Conservation (phyloP, 2,797 vertebrate species). For the Mormyrus proboscirostris region DNA sequence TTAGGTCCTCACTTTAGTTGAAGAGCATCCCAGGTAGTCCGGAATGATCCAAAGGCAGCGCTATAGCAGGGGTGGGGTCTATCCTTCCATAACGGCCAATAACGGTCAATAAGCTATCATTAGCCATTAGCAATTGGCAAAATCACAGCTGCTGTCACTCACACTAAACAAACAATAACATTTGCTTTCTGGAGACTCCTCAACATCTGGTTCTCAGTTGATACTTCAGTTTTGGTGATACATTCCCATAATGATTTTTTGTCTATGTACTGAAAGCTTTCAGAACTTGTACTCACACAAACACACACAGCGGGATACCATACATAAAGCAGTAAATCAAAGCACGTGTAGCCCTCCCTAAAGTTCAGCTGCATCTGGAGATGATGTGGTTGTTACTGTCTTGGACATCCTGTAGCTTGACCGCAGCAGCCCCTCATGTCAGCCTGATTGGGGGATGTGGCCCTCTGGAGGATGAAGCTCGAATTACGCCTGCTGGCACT, state of each 20-base stretch:
- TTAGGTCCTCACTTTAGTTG: slow-evolving; percentile 3
- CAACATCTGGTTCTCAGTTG: neutral
- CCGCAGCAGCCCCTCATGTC: neutral
- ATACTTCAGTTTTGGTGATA: neutral
- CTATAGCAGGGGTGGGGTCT: neutral
- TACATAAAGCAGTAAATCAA: neutral
- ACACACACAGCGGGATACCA: neutral
- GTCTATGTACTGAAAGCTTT: neutral
- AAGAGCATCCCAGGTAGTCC: neutral
- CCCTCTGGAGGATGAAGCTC: neutral
- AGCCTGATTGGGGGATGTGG: neutral
- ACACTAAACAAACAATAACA: neutral
- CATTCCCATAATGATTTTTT: neutral
- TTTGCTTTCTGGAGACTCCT: neutral
- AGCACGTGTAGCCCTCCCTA: neutral
- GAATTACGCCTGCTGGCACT: neutral
- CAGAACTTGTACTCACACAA: neutral
- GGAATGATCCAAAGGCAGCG: neutral
- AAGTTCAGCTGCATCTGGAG: neutral
- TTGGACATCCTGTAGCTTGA: neutral
- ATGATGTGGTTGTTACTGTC: neutral
- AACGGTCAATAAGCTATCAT: neutral
- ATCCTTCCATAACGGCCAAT: neutral
- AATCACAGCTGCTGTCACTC: neutral
- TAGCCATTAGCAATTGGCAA: neutral